A percentile compares a stretch with the other conserved stretches of the same genome.
phyloP scores from a whole-genome alignment of 2,797 vertebrate genomes.

The Syncerus caffer region DNA sequence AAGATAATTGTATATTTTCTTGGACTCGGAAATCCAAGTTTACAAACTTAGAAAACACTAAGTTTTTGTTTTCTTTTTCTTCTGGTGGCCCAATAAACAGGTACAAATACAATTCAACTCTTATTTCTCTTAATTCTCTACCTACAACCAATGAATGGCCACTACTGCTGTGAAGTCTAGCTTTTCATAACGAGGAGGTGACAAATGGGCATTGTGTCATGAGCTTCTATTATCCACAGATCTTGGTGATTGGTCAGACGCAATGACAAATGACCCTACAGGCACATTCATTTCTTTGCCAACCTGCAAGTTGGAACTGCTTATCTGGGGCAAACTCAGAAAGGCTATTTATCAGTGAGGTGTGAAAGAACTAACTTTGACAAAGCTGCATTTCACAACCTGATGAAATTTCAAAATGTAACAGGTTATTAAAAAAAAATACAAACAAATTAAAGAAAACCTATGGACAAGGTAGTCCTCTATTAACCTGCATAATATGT shows the following conservation, averaged over 20 bases:
- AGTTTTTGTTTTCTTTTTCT: neutral
- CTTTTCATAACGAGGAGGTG: neutral
- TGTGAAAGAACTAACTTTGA: neutral
- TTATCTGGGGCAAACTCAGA: constrained; percentile 13
- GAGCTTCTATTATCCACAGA: constrained; percentile 21
- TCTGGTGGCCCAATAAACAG: neutral
- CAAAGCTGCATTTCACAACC: constrained; percentile 35
- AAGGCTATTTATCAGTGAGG: neutral
- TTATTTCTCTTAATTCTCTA: neutral
- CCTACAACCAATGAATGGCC: neutral
- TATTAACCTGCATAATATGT: neutral
- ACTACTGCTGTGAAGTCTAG: neutral
- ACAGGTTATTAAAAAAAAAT: neutral
- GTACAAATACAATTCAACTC: neutral
- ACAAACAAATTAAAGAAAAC: neutral
- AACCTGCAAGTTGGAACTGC: neutral
- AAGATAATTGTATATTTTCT: neutral
- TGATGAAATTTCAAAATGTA: neutral
- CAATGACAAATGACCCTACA: neutral
- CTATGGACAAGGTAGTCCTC: neutral
- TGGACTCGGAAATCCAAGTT: neutral
- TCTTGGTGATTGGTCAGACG: neutral
- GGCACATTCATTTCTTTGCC: neutral
- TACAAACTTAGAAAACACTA: neutral
- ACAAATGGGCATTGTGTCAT: neutral